Conservation (phyloP, 2,797 vertebrate species). For the Pelodytes ibericus region DNA sequence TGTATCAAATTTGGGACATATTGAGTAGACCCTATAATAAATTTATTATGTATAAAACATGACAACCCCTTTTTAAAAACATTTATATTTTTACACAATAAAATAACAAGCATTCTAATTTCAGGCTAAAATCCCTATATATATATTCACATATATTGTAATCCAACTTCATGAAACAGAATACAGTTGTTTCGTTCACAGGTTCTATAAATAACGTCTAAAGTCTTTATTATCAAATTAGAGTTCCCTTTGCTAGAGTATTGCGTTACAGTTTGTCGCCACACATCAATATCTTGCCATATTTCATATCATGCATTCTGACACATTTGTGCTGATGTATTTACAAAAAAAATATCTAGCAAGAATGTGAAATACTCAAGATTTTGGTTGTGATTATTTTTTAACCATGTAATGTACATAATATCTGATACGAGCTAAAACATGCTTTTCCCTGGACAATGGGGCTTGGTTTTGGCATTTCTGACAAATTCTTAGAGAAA, state of each 20-base stretch:
- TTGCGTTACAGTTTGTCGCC: neutral
- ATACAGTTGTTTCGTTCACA: neutral
- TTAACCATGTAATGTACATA: no score
- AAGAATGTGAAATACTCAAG: neutral
- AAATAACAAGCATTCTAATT: neutral
- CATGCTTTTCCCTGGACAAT: no score
- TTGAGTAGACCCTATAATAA: no score
- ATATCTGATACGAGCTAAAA: no score
- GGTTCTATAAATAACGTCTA: neutral
- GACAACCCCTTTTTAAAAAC: neutral
- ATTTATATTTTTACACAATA: neutral
- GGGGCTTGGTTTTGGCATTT: no score
- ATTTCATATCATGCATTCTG: neutral
- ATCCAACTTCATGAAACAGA: neutral
- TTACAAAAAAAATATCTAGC: neutral
- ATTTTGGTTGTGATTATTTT: no score
- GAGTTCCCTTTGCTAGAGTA: neutral
- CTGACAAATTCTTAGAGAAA: no score
- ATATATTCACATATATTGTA: neutral
- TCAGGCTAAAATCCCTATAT: neutral
- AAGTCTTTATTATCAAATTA: neutral
- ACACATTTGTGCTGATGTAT: neutral
- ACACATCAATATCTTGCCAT: neutral
- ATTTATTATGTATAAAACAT: no score
- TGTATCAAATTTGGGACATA: no score